Evolutionary conservation across 2,113 vertebrate species (phyloP), one percentile per base, ranked within the genome.

Genomic region (Petaurus breviceps): DNA sequence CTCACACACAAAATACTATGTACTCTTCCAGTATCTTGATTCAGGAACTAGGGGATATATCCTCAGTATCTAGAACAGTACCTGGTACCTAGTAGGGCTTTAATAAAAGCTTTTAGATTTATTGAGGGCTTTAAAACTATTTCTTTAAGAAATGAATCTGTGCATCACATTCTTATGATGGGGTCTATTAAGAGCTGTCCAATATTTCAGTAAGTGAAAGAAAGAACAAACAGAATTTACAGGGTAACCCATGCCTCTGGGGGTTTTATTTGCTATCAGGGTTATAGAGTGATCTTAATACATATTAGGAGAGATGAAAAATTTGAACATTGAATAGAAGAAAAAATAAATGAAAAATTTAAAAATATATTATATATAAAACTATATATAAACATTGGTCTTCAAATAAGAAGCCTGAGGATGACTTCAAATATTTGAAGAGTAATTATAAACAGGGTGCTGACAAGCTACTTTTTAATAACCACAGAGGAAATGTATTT

Each of bases 391-490:
- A 46, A 94, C 53, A 84, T 54, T 92, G 92, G 92, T 94, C 46
- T 97, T 37, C 46, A 94, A 28, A 7, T 91, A 94, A 89, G 37
- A 90, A 94, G 94, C 92, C 50, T 47, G 84, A 24, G 9, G 92
- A 57, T 43, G 92, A 96, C 47, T 95, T 94, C 95, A 97, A 94
- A 95, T 97, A 97, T 96, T 51, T 93, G 68, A 94, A 90, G 90
- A 90, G 43, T 68, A 23, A 84, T 84, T 84, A 19, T 47, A 90
- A 95, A 12, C 5, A 89, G 93, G 92, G 52, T 91, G 50, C 92
- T 95, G 92, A 91, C 23, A 52, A 77, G 28, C 52, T 77, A 4
- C 91, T 97, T 55, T 94, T 92, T 8, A 95, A 92, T 91, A 92
- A 92, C 95, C 19, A 90, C 37, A 43, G 61, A 92, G 50, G 46